Conservation (phyloP, 2,113 vertebrate genomes). For the Ctenodactylus gundi region DNA sequence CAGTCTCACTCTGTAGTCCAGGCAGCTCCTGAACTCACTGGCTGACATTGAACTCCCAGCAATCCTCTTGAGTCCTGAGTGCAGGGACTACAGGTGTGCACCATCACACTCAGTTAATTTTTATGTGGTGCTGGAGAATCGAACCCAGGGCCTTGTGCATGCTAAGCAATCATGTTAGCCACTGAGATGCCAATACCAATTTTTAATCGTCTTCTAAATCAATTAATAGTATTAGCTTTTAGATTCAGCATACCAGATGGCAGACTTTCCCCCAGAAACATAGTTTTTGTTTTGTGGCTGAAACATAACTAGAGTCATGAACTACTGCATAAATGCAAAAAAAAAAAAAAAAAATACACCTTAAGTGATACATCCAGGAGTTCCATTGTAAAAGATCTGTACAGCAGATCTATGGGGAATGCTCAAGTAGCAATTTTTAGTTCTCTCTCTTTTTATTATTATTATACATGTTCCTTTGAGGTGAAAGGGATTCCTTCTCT, state of each 20-base stretch:
- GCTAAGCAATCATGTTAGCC: too few relatives aligned
- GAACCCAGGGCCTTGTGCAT: too few relatives aligned
- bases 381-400: neutral
- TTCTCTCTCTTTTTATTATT: neutral
- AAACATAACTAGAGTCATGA: neutral
- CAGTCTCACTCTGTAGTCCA: too few relatives aligned
- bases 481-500: neutral
- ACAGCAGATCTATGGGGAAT: too few relatives aligned
- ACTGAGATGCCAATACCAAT: neutral
- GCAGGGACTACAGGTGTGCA: too few relatives aligned
- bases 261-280: neutral
- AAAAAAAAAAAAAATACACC: neutral
- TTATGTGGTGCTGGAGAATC: too few relatives aligned
- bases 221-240: neutral
- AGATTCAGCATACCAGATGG: neutral
- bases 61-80: too few relatives aligned
- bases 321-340: neutral
- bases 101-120: too few relatives aligned
- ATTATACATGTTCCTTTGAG: neutral
- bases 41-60: too few relatives aligned
- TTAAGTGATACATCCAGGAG: neutral
- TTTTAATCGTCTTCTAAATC: neutral
- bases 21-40: too few relatives aligned
- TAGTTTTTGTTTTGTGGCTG: neutral
- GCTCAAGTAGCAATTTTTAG: neutral